Base-by-base conservation (phyloP, 2,113 vertebrate species). In the Cynoglossus semilaevis region DNA sequence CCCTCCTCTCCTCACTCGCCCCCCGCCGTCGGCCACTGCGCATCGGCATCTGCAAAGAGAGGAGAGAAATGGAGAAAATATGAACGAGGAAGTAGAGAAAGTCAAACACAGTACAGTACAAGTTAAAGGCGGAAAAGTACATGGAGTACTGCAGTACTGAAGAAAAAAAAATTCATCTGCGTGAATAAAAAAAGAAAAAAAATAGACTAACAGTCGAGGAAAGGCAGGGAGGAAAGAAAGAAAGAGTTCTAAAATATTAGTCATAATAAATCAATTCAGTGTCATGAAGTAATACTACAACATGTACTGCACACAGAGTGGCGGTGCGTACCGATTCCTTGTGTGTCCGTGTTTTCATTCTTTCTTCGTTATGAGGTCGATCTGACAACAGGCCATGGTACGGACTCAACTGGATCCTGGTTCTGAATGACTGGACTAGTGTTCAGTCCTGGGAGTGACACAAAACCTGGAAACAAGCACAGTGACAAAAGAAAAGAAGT, bases 21-120 rank as follows among this genome's bases (percentile, higher is more conserved):
- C 91, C 91, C 67, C 93, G 88, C 77, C 89, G 83, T 54, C 91
- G 81, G 91, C 95, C 92, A 86, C 93, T 91, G 85, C 89, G 93
- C 92, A 93, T 94, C 87, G 66, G 90, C 94, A 95, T 89, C 90
- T 92, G 77, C 65, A 72, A 52, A 51, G 45, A 67, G 58, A 51
- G 51, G 61, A 61, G 36, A 6, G 18, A 70, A 47, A 36, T 51
- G 43, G 49, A 41, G 54, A 15, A 53, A 54, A 59, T 14, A 14
- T n/a, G 35, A 45, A 67, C 64, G 67, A 58, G 63, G 18, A 37
- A 7, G 37, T 38, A 2, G 6, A 29, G 22, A 38, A 9, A 48
- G 47, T n/a, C n/a, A n/a, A n/a, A n/a, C n/a, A n/a, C n/a, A n/a
- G 9, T n/a, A 19, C 8, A 18, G 17, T 41, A 22, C 29, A 1